Evolutionary conservation across 1,140 invertebrate genomes (phyloP).

Genomic region (Choristoneura fumiferana): DNA sequence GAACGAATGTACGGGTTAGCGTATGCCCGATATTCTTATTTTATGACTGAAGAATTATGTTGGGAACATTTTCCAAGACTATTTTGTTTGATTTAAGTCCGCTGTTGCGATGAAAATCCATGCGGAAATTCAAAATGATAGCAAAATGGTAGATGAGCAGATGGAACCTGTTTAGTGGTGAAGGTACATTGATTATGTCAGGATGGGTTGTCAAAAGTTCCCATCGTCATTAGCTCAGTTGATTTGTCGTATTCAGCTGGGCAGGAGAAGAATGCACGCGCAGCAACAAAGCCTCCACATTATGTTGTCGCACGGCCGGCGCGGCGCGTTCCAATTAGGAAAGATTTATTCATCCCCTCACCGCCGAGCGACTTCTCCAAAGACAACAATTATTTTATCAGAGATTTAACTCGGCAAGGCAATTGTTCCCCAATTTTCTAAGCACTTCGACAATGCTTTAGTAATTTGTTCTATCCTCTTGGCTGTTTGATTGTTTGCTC

Average conservation of each 20-base stretch:
- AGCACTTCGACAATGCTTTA: conserved; percentile 63
- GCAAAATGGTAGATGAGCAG: background rate
- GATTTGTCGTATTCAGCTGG: conserved; percentile 47
- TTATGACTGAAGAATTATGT: conserved; percentile 36
- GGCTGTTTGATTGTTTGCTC: conserved; percentile 55
- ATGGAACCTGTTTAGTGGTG: too few species aligned
- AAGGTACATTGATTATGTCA: conserved; percentile 26
- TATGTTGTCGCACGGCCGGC: conserved; percentile 57
- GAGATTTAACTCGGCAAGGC: conserved; percentile 64
- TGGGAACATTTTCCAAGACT: conserved; percentile 28
- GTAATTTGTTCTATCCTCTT: conserved; percentile 66
- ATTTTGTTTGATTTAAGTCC: conserved; percentile 20
- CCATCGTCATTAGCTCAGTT: conserved; percentile 51
- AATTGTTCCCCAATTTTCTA: conserved; percentile 70
- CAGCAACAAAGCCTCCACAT: conserved; percentile 56
- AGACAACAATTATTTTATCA: conserved; percentile 57
- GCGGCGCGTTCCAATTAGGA: conserved; percentile 64
- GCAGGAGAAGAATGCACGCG: conserved; percentile 45
- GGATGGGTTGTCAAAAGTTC: conserved; percentile 42
- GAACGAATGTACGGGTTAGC: conserved; percentile 44
- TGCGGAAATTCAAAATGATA: background rate
- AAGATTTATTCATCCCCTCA: conserved; percentile 65
- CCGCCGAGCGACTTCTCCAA: conserved; percentile 51
- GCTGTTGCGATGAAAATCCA: background rate
- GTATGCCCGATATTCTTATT: conserved; percentile 43